Conservation (phyloP, 2,888 invertebrate genomes). For the Drosophila multiciliata region DNA sequence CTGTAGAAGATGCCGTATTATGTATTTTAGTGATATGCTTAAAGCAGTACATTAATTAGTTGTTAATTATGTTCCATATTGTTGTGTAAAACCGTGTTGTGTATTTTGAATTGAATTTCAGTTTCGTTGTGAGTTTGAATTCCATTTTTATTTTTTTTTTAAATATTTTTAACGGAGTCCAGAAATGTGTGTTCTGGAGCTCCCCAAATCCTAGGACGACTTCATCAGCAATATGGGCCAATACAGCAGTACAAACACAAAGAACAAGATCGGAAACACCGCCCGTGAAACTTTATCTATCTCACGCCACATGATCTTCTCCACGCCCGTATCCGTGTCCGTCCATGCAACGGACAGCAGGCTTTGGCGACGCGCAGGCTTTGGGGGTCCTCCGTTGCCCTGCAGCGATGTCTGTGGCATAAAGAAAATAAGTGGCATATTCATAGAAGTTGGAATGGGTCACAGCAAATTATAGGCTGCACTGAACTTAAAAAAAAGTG, state of each 20-base stretch:
- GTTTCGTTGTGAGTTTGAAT: constrained; percentile 5
- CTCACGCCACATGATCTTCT: constrained; percentile 91
- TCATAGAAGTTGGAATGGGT: background rate
- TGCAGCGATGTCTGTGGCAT: constrained; percentile 83
- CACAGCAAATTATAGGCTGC: background rate
- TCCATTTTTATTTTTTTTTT: constrained; percentile 5
- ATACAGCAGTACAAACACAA: constrained; percentile 90
- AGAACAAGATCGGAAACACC: constrained; percentile 91
- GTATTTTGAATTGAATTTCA: constrained; percentile 4
- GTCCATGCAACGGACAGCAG: constrained; percentile 87
- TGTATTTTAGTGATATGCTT: constrained; percentile 19
- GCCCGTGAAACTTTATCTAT: constrained; percentile 91
- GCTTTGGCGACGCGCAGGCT: constrained; percentile 84
- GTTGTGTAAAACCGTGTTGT: constrained; percentile 12
- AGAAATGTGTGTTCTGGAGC: constrained; percentile 83
- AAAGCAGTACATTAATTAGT: constrained; percentile 13
- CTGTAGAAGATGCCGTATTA: constrained; percentile 17
- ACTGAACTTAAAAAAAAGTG: background rate
- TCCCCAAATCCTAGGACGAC: constrained; percentile 86
- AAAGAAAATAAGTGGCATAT: background rate
- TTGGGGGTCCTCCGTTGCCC: constrained; percentile 85
- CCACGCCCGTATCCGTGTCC: constrained; percentile 89
- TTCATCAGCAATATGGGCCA: constrained; percentile 92
- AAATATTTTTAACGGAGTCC: constrained; percentile 82
- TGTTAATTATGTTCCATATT: constrained; percentile 25